Evolutionary conservation across 2,888 invertebrate genomes (phyloP), one percentile per base, ranked within the genome.

Genomic region (Cistogaster globosa): DNA sequence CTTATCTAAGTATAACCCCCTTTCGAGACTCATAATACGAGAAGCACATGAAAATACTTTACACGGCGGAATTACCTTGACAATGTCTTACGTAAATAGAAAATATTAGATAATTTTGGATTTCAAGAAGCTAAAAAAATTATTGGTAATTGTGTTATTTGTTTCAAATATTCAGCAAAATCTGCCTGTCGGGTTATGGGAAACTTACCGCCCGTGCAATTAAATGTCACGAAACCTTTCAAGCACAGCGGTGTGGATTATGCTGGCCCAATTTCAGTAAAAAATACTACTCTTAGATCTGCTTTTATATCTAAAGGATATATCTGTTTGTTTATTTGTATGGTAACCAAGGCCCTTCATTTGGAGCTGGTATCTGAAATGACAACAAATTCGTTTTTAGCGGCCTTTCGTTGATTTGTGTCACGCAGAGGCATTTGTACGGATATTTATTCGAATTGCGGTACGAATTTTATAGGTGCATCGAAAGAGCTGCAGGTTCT

Each of bases 381-480:
- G 36, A 58, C 48, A 32, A 38, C 38, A 38, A 38, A 38, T 38
- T 38, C 38, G 11, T 38, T 38, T 11, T 9, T 38, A 11, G 38
- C 38, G 7, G 38, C 38, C 38, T 65, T 65, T 65, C 48, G 65
- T 16, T 26, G 65, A 48, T 65, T 65, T 65, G 48, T 48, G 14
- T 48, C 65, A 14, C 32, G 48, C 6, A 48, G 65, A 65, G 48
- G 65, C 26, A 26, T 18, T 48, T 86, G 85, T 57, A 72, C 68
- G 2, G 38, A 71, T n/a, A 26, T 86, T 22, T 85, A 77, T 65
- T 85, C 79, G 12, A 80, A 86, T 26, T 80, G 77, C 55, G 86
- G 75, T 4, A 89, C 88, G 2, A 86, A 82, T 69, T 86, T 86
- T 67, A 69, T 85, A 18, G 83, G 83, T 11, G 83, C 84, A 2